A percentile compares a stretch with the other conserved stretches of the same genome.
Evolutionary conservation across 2,797 vertebrate species (phyloP).

Genomic region (Novumbra hubbsi): DNA sequence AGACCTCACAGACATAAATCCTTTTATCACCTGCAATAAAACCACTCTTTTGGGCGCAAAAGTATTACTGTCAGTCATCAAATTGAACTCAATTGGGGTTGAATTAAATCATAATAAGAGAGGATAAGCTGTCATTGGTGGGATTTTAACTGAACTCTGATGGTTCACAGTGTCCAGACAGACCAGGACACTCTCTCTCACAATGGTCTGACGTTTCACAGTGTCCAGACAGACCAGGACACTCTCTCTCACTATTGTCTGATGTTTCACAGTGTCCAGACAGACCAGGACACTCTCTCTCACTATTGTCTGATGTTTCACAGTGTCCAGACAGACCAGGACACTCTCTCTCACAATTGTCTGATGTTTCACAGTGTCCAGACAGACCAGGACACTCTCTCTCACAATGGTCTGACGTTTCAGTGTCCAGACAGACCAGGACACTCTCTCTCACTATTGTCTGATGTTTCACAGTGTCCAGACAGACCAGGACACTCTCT

Average conservation of each 20-base stretch:
- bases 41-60: conserved; percentile 40
- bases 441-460: conserved; percentile 17
- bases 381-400: conserved; percentile 12
- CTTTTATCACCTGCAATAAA: conserved; percentile 48
- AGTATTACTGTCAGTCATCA: conserved; percentile 52
- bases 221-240: too few relatives aligned
- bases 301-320: conserved; percentile 18
- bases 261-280: conserved; percentile 11
- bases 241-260: conserved; percentile 18
- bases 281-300: conserved; percentile 12
- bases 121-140: conserved; percentile 25
- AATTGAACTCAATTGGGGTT: conserved; percentile 35
- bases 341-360: too few relatives aligned
- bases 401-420: not conserved
- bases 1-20: conserved; percentile 51
- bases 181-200: too few relatives aligned
- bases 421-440: conserved; percentile 3
- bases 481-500: conserved; percentile 3
- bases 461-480: conserved; percentile 9
- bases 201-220: conserved; percentile 20
- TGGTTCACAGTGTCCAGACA: too few relatives aligned
- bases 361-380: conserved; percentile 14
- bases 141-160: conserved; percentile 31
- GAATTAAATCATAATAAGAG: conserved; percentile 45
- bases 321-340: too few relatives aligned